Conservation (phyloP, 2,888 invertebrate genomes). For the Dryocosmus kuriphilus region DNA sequence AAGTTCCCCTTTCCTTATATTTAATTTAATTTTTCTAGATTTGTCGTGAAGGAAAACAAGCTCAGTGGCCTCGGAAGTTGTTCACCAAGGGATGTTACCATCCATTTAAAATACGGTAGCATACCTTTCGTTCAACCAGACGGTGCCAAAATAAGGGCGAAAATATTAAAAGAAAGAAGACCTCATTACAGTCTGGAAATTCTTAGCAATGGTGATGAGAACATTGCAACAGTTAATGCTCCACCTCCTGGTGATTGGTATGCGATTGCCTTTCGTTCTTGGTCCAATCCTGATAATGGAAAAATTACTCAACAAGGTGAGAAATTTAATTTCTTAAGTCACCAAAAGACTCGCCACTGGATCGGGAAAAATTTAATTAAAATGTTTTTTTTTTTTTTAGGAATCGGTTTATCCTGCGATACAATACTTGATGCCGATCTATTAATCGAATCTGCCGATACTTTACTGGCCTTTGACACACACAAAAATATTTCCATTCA, state of each 20-base stretch:
- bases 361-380: too few relatives aligned
- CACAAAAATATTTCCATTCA: constrained; percentile 53
- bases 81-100: constrained; percentile 82
- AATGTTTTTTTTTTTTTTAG: constrained; percentile 74
- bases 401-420: constrained; percentile 83
- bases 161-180: constrained; percentile 79
- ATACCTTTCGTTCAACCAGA: constrained; percentile 91
- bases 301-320: constrained; percentile 88
- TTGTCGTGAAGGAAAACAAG: constrained; percentile 71
- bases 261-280: constrained; percentile 87
- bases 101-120: constrained; percentile 88
- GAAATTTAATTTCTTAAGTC: constrained; percentile 38
- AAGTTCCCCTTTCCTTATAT: not conserved
- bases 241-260: constrained; percentile 90
- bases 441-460: constrained; percentile 79
- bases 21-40: constrained; percentile 59
- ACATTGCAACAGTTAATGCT: constrained; percentile 81
- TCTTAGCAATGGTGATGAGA: constrained; percentile 82
- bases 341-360: too few relatives aligned
- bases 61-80: constrained; percentile 80
- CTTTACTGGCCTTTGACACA: constrained; percentile 60
- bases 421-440: constrained; percentile 84
- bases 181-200: constrained; percentile 81
- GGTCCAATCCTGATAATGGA: constrained; percentile 86
- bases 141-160: constrained; percentile 86